These are phyloP conservation scores for Eledona agricola DNA, from an alignment of 2,888 invertebrate species.

Conservation along the genomic window DNA sequence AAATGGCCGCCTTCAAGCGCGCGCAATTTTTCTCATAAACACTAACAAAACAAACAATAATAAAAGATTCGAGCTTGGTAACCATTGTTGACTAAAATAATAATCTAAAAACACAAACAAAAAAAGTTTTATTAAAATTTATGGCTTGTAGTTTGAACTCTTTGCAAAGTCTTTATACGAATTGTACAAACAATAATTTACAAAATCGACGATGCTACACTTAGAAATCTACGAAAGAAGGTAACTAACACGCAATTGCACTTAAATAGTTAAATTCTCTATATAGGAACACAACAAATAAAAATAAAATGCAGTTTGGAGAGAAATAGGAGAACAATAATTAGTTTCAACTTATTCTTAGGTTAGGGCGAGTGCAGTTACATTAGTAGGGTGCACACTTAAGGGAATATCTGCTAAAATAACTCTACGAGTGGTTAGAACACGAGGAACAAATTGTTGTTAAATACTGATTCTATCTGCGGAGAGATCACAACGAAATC, in stretches of 20 bases:
- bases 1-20: constrained; percentile 39
- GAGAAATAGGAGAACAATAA: constrained; percentile 26
- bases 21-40: constrained; percentile 37
- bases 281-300: constrained; percentile 48
- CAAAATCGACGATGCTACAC: constrained; percentile 33
- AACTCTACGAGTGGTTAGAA: constrained; percentile 18
- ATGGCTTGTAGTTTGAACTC: constrained; percentile 45
- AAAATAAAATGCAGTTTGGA: constrained; percentile 24
- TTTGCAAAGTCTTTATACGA: constrained; percentile 37
- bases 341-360: constrained; percentile 35
- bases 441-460: constrained; percentile 37
- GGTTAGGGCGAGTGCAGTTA: constrained; percentile 37
- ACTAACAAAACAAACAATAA: constrained; percentile 38
- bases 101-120: constrained; percentile 37
- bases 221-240: constrained; percentile 38
- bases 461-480: constrained; percentile 33
- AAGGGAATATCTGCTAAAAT: constrained; percentile 22
- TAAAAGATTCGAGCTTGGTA: constrained; percentile 52
- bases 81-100: constrained; percentile 56
- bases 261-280: constrained; percentile 41
- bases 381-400: constrained; percentile 33
- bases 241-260: constrained; percentile 52
- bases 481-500: constrained; percentile 27
- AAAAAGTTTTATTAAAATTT: constrained; percentile 34
- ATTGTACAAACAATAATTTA: constrained; percentile 45